Conservation (phyloP, 2,113 vertebrate genomes). For the Heterochromis multidens region DNA sequence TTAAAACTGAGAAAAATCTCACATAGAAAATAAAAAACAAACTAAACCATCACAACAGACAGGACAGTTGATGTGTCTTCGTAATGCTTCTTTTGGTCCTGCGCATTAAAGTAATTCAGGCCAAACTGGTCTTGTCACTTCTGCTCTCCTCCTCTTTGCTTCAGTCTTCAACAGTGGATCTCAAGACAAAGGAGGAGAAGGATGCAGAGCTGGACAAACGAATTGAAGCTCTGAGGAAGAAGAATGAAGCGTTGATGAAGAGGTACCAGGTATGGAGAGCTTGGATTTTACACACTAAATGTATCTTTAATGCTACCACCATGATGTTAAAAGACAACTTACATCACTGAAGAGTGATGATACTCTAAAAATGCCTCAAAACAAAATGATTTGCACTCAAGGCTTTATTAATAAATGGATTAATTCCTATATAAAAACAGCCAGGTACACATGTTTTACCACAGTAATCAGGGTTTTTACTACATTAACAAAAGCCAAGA, state of each 20-base stretch:
- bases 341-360: not conserved
- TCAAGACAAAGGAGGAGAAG: constrained; percentile 90
- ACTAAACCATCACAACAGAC: rapidly evolving
- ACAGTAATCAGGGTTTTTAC: not conserved
- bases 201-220: constrained; percentile 87
- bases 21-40: not conserved
- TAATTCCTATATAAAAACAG: not conserved
- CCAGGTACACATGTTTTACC: not conserved
- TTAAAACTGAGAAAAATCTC: not conserved
- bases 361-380: not conserved
- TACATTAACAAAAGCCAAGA: not conserved
- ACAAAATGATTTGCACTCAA: not conserved
- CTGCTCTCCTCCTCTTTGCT: not conserved
- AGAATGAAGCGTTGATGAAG: constrained; percentile 87
- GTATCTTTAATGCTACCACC: not conserved
- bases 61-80: not conserved
- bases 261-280: constrained; percentile 80
- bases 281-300: not conserved
- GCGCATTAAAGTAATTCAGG: not conserved
- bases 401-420: too few relatives aligned
- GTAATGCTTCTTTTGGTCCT: not conserved
- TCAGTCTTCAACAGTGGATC: constrained; percentile 79
- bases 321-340: not conserved
- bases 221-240: constrained; percentile 89
- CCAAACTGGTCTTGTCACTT: not conserved